Conservation (phyloP, 2,113 vertebrate species). For the Glaucomys volans region DNA sequence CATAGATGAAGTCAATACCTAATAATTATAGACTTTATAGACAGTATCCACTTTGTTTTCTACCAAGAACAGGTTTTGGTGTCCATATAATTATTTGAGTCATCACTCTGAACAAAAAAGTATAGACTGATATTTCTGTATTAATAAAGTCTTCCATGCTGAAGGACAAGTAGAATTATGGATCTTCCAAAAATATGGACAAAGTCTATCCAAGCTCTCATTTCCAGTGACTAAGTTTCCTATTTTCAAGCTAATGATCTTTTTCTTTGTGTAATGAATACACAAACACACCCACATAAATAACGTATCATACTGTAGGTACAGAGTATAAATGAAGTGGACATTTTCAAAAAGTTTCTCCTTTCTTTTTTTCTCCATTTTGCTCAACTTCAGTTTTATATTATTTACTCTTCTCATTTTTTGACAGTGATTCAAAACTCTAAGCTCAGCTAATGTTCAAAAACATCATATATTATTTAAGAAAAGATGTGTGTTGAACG, state of each 20-base stretch:
- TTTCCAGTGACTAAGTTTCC: neutral
- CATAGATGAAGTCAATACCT: neutral
- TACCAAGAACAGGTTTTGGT: neutral
- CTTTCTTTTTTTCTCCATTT: neutral
- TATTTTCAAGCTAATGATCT: neutral
- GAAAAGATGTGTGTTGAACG: neutral
- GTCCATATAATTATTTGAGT: constrained; percentile 23
- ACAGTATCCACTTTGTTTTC: neutral
- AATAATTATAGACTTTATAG: constrained; percentile 25
- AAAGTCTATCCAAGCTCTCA: neutral
- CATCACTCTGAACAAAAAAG: neutral
- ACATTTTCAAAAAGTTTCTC: neutral
- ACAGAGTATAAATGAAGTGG: neutral
- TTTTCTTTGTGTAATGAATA: neutral
- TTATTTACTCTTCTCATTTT: constrained; percentile 45
- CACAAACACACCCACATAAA: neutral
- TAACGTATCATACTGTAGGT: neutral
- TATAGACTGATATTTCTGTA: neutral
- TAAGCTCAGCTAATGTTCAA: constrained; percentile 52
- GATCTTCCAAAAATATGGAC: neutral
- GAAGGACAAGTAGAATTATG: constrained; percentile 20
- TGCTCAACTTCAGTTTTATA: neutral
- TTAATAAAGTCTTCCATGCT: neutral
- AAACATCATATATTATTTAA: constrained; percentile 68
- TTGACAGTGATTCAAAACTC: constrained; percentile 61